phyloP scores from a whole-genome alignment of 2,113 vertebrate species.

The Erythrocebus patas region DNA sequence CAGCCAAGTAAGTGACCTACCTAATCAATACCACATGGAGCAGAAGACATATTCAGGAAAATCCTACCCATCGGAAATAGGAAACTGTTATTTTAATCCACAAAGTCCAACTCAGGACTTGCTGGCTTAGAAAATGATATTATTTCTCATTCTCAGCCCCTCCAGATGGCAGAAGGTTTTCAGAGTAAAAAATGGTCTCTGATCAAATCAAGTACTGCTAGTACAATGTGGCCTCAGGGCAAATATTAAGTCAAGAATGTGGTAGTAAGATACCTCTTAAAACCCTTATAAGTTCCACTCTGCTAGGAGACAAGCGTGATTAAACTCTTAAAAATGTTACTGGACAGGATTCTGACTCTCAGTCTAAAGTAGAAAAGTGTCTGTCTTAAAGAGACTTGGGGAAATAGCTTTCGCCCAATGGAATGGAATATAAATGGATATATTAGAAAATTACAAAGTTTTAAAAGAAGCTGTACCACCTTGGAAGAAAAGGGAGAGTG shows the following conservation, averaged over 20 bases:
- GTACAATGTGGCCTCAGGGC: background rate
- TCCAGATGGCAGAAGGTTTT: background rate
- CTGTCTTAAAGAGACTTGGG: background rate
- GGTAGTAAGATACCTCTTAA: background rate
- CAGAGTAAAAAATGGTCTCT: background rate
- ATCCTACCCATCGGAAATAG: background rate
- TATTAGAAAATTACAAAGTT: background rate
- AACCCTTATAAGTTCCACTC: background rate
- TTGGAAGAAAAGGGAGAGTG: background rate
- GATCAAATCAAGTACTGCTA: background rate
- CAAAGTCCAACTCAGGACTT: background rate
- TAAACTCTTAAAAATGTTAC: background rate
- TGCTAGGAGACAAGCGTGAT: background rate
- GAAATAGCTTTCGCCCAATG: background rate
- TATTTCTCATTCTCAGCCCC: background rate
- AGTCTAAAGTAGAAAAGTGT: background rate
- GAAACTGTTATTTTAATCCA: background rate
- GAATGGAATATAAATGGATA: background rate
- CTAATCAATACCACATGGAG: background rate
- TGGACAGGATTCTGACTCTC: background rate
- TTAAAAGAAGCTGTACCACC: background rate
- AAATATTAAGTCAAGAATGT: background rate
- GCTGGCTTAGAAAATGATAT: background rate
- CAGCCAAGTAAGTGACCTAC: background rate
- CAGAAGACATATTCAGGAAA: background rate